phyloP scores from a whole-genome alignment of 2,797 vertebrate species.

The Enteromius paludinosus region DNA sequence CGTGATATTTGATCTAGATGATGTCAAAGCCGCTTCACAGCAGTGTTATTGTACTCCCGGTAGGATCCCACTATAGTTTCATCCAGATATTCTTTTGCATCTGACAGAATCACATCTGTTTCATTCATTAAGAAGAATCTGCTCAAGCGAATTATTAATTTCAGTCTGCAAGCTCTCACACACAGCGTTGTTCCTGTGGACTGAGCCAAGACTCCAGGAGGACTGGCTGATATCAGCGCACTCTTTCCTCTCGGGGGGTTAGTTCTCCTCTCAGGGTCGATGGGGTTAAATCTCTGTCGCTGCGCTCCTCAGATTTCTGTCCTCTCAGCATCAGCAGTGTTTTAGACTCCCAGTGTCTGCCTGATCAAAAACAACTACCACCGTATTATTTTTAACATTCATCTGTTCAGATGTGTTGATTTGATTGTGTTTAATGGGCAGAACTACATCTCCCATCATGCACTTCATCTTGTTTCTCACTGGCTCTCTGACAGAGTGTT shows the following conservation, averaged over 20 bases:
- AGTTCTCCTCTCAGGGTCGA: background rate
- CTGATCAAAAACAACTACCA: background rate
- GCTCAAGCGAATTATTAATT: background rate
- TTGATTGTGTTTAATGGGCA: background rate
- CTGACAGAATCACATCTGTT: background rate
- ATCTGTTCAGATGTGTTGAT: background rate
- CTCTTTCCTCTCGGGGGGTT: background rate
- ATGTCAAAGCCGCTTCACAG: too few relatives aligned
- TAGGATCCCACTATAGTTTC: too few relatives aligned
- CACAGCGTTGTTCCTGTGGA: background rate
- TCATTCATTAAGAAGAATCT: background rate
- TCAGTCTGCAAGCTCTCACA: background rate
- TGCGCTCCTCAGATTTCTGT: background rate
- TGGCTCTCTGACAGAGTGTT: background rate
- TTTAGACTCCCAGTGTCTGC: too few relatives aligned
- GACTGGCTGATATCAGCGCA: background rate
- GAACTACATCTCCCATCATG: constrained; percentile 20
- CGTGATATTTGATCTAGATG: too few relatives aligned
- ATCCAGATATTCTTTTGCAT: background rate
- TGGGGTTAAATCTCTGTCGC: background rate
- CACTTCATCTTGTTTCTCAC: background rate
- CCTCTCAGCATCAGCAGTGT: background rate
- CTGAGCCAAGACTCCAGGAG: too few relatives aligned
- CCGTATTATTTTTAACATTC: background rate
- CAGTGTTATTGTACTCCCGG: too few relatives aligned